Evolutionary conservation across 2,888 invertebrate genomes (phyloP), one percentile per base, ranked within the genome.

Genomic region (Strigamia maritima): DNA sequence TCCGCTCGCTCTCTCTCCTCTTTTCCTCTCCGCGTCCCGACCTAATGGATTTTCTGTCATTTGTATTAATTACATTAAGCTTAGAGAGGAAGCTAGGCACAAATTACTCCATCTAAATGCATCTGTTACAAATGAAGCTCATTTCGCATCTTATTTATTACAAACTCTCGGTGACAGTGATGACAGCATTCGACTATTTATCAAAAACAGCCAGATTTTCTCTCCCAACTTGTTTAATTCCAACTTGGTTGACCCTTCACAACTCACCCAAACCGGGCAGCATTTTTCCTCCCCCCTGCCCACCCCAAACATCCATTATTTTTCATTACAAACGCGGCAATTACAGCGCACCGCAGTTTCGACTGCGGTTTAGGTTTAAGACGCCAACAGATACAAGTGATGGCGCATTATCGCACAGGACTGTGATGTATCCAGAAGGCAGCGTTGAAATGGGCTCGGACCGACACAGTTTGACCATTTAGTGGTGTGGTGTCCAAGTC

Each of bases 41-140:
- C 54, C 26, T 77, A 54, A 77, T 77, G 77, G 77, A 77, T 77
- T 77, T 77, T 44, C 77, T 54, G 77, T 77, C 77, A 77, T 77
- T 77, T 77, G 54, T 77, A 77, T 77, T 77, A 77, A 77, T 77
- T 77, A 77, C 77, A 49, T 77, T 54, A 54, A 44, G 77, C 38
- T 77, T 44, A 54, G 54, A 54, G 77, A 26, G 54, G 54, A 54
- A 54, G 54, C 54, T n/a, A 54, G 54, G 54, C 54, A 54, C n/a
- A 77, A 77, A 77, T 77, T 77, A 77, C 44, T 54, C 77, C 77
- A 77, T 77, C 77, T 77, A 44, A 77, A 77, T 77, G 77, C 77
- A 77, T 77, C 77, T 77, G 77, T 77, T 77, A 54, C 77, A 77
- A 77, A 77, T 77, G 77, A 77, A 49, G 26, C 24, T 77, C 44